These are phyloP conservation scores for Amiota communis DNA, from an alignment of 2,888 invertebrate species.

Conservation along the genomic window DNA sequence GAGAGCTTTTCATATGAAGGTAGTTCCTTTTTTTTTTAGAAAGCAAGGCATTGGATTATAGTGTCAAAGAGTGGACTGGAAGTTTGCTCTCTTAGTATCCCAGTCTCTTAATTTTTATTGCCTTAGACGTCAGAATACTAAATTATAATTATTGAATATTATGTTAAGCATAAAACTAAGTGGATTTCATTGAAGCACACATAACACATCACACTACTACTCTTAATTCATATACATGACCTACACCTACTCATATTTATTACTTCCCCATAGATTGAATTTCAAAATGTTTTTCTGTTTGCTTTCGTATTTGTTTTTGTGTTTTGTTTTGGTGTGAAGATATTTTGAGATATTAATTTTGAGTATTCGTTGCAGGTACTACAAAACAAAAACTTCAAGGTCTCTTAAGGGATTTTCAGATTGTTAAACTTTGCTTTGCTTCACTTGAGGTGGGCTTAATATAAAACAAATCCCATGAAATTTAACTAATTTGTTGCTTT, in stretches of 20 bases:
- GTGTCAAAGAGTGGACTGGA: no score
- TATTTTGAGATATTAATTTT: no score
- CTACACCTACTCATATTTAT: not conserved
- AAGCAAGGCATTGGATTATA: no score
- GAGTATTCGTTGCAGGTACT: no score
- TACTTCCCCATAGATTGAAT: not conserved
- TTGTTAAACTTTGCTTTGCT: no score
- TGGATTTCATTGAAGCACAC: constrained; percentile 33
- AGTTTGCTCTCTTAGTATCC: constrained; percentile 36
- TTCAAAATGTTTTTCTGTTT: not conserved
- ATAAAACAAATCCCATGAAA: no score
- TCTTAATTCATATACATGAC: constrained; percentile 26
- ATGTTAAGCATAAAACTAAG: constrained; percentile 56
- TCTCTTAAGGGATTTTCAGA: no score
- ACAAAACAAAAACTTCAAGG: no score
- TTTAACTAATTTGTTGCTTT: no score
- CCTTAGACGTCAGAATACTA: constrained; percentile 62
- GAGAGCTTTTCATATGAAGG: no score
- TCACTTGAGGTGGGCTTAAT: no score
- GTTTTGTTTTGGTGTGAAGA: not conserved
- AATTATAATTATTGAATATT: constrained; percentile 64
- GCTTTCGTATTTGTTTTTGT: not conserved
- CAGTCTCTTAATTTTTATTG: constrained; percentile 30
- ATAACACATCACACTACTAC: constrained; percentile 7
- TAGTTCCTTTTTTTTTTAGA: no score